Evolutionary conservation across 2,888 invertebrate species (phyloP), one percentile per base, ranked within the genome.

Genomic region (Eledona agricola): DNA sequence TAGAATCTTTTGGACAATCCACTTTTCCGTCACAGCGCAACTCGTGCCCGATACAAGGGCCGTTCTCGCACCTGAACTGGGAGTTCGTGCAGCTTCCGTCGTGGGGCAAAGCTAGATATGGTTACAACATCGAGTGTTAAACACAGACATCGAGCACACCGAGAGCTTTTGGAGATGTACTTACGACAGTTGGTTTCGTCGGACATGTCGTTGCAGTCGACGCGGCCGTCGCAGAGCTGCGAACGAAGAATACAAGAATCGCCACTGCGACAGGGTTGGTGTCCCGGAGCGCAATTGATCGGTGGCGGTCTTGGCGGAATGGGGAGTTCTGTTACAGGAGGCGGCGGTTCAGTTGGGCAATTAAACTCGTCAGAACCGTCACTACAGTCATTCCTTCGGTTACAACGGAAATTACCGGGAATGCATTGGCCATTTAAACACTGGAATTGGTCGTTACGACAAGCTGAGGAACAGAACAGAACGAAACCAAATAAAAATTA

Each of bases 1-100:
- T 90, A 69, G 81, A 80, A 77, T 94, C 93, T 57, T 73, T 78
- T 1, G 87, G 87, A 79, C 93, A 93, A 79, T 93, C 91, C 59
- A 85, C 79, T 60, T 80, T 83, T 28, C 86, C 86, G 72, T 92
- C 83, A 74, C 91, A 91, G 46, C 76, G 75, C 64, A 83, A 83
- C 7, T 76, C 75, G n/a, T 68, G 73, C 53, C 81, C 74, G 59
- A 88, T 79, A 70, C 89, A 90, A 47, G 71, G 66, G 10, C 84
- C 83, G 64, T 83, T 78, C 55, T 73, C 68, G 63, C 82, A 85
- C 60, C 77, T 78, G 73, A 83, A 81, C 68, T 83, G 58, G 19
- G 43, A 54, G n/a, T 7, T 20, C 7, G 46, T 16, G 16, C 57
- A 55, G 29, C 22, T 25, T 7, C 34, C 31, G 10, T 34, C 37